Evolutionary conservation across 2,888 invertebrate genomes (phyloP), one percentile per base, ranked within the genome.

Genomic region (Diaphora mendica): DNA sequence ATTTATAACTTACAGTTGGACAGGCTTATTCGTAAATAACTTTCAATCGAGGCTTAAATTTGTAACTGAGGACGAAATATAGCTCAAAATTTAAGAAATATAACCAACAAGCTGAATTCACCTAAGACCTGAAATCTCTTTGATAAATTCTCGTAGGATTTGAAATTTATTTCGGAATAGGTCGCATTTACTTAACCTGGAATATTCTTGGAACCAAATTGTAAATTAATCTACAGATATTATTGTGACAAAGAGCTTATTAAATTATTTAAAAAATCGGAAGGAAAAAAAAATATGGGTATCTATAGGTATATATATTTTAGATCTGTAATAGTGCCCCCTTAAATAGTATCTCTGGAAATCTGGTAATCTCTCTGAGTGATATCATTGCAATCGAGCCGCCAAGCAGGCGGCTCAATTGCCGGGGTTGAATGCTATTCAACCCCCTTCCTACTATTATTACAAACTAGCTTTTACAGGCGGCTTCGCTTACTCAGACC

Each of bases 1-100:
- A 81, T 87, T 85, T 81, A 87, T 87, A 85, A 86, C 86, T 86
- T 74, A 86, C 73, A 8, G 76, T 79, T 68, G 73, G 77, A 80
- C 78, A 80, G 82, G 79, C 81, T 80, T 82, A 81, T 80, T 74
- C 78, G 74, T 83, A 82, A 80, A 81, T 80, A 80, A 78, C 74
- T 78, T 80, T 81, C 80, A 79, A 85, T 83, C 77, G 79, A 81
- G 77, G 82, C 78, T 68, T 59, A 72, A 77, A 75, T 80, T 81
- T 75, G 48, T 33, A 74, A 70, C 73, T 73, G 70, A 77, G 70
- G 68, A 70, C 64, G 67, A 68, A 77, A 69, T 72, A 70, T 73
- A 71, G 65, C 48, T 69, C 67, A 69, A 55, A 68, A 35, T 68
- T 55, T 59, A 59, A 51, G 35, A 68, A 77, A 76, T 76, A 75